A percentile compares a stretch with the other conserved stretches of the same genome.
phyloP scores from a whole-genome alignment of 53 echinoderm and acorn worm genomes.

The Crossaster papposus region DNA sequence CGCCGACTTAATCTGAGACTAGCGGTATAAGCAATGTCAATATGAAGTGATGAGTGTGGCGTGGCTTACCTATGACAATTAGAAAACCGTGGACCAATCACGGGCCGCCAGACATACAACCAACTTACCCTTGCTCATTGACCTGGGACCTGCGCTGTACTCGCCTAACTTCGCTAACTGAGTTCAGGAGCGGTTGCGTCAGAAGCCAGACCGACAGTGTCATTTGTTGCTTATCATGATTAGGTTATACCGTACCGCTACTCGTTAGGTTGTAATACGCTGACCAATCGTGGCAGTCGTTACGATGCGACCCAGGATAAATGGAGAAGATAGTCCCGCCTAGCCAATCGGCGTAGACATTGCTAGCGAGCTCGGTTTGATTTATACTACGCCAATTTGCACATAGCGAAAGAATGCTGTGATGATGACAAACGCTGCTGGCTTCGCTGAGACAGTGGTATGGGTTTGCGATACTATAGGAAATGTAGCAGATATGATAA shows the following conservation, averaged over 20 bases:
- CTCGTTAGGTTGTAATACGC: constrained; percentile 8
- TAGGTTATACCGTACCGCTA: constrained; percentile 38
- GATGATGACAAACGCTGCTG: constrained; percentile 42
- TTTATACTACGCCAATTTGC: constrained; percentile 37
- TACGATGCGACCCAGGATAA: constrained; percentile 1
- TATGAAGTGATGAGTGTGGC: constrained; percentile 36
- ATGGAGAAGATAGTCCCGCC: constrained; percentile 39
- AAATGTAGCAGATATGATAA: neutral
- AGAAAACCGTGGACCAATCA: constrained; percentile 33
- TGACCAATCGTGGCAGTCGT: constrained; percentile 44
- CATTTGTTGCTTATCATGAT: constrained; percentile 42
- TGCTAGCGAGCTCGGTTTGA: constrained; percentile 38
- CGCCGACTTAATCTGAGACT: constrained; percentile 2
- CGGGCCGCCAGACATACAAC: constrained; percentile 23
- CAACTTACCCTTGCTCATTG: constrained; percentile 50
- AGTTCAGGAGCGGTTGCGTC: constrained; percentile 7
- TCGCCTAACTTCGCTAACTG: neutral
- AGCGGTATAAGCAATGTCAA: constrained; percentile 61
- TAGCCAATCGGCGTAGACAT: constrained; percentile 52
- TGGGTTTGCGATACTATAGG: neutral
- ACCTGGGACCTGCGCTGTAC: constrained; percentile 12
- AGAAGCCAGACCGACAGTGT: constrained; percentile 29
- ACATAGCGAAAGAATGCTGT: constrained; percentile 33
- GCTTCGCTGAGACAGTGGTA: constrained; percentile 26
- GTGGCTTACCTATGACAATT: constrained; percentile 43